A percentile compares a stretch with the other conserved stretches of the same genome.
These are phyloP conservation scores for Dynastes maya DNA, from an alignment of 2,888 invertebrate species.

Conservation along the genomic window DNA sequence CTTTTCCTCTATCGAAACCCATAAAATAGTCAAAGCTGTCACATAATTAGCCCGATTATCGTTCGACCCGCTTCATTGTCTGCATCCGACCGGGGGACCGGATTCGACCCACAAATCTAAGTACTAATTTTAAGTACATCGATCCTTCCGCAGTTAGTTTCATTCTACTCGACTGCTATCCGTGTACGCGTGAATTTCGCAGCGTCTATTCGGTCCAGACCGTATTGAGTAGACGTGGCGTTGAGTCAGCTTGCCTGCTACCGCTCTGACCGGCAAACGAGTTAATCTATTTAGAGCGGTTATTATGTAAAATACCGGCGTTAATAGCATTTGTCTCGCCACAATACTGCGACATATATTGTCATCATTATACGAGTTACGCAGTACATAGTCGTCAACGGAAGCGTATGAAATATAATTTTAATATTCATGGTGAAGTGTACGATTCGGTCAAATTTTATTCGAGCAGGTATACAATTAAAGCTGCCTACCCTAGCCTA, in stretches of 20 bases:
- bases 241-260: background rate
- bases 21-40: constrained; percentile 15
- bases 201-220: constrained; percentile 11
- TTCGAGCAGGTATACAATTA: background rate
- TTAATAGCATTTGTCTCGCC: constrained; percentile 41
- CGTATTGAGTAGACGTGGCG: constrained; percentile 15
- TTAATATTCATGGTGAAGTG: constrained; percentile 14
- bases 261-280: constrained; percentile 12
- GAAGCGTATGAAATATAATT: constrained; percentile 17
- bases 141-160: constrained; percentile 35
- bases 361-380: background rate
- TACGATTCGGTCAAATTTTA: constrained; percentile 20
- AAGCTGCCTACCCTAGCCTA: background rate
- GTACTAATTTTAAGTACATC: constrained; percentile 37
- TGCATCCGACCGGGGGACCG: background rate
- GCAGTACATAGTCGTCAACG: background rate
- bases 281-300: constrained; percentile 44
- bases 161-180: background rate
- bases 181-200: background rate
- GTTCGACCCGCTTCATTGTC: constrained; percentile 24
- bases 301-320: constrained; percentile 46
- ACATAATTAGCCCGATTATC: constrained; percentile 33
- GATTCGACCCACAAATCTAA: constrained; percentile 22
- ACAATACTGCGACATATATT: constrained; percentile 28
- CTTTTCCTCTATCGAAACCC: constrained; percentile 19